Evolutionary conservation across 2,113 vertebrate species (phyloP), one percentile per base, ranked within the genome.

Genomic region (Pyxicephalus adspersus): DNA sequence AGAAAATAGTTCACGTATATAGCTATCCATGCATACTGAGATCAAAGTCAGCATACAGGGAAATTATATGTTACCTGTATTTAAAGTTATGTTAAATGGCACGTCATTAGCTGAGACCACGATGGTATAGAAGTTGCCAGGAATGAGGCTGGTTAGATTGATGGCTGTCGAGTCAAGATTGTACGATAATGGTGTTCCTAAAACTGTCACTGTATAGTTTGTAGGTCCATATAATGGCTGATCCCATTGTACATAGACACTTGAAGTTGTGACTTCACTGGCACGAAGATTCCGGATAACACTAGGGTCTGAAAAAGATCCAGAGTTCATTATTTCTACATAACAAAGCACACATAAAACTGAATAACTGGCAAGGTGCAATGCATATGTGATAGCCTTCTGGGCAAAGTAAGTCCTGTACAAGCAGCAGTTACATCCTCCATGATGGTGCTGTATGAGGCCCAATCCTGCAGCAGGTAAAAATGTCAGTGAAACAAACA

Each of bases 61-160:
- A 45, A 45, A 45, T 9, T 45, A 45, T 13, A 9, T 45, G 38
- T 51, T 80, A 80, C 78, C 78, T 80, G 78, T 72, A 58, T 64
- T 31, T 50, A 80, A 73, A 63, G 45, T 54, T 34, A 60, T 64
- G n/a, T 16, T 25, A 25, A 80, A 9, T 1, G 76, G 28, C 17
- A 67, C 63, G 26, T 63, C 19, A 31, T 80, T 64, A 18, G 45
- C 78, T 23, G 78, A 64, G 25, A 80, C 54, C 6, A 20, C 28
- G 58, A 72, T 58, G 17, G 2, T 64, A 45, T 80, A 80, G 8
- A 38, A 80, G 45, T 72, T 80, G 64, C 78, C 78, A 64, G 78
- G 67, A 25, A 54, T 64, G 17, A 80, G 60, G 11, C 20, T 51
- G n/a, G 0, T 22, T 25, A 79, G 22, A 50, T 17, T 34, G 15